phyloP scores from a whole-genome alignment of 1,140 invertebrate species.

The Cyphomyrmex costatus region DNA sequence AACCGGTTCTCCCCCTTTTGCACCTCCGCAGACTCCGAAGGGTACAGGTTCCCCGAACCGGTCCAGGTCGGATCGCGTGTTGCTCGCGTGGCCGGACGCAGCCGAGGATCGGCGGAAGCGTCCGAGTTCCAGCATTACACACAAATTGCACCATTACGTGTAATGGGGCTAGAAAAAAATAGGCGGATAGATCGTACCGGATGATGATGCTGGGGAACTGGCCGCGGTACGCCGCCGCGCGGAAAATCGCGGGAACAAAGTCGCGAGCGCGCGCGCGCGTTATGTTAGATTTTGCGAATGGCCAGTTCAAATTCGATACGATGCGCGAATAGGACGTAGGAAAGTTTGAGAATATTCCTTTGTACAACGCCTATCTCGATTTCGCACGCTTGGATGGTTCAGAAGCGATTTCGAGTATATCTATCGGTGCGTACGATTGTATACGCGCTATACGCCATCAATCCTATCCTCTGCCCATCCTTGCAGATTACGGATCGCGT shows the following conservation, averaged over 20 bases:
- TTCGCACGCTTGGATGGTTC: background rate
- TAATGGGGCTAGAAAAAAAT: constrained; percentile 79
- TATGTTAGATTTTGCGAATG: background rate
- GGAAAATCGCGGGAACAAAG: constrained; percentile 10
- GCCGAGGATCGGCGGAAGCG: constrained; percentile 77
- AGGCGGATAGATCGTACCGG: constrained; percentile 55
- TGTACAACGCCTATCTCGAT: background rate
- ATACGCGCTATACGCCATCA: constrained; percentile 65
- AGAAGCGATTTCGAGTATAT: background rate
- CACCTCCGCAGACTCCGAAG: constrained; percentile 60
- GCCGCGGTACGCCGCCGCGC: background rate
- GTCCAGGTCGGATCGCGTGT: constrained; percentile 80
- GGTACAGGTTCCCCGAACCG: constrained; percentile 71
- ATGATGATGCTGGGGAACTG: constrained; percentile 41
- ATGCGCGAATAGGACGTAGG: too few species aligned
- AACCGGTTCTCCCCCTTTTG: constrained; percentile 65
- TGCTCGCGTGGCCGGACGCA: constrained; percentile 84
- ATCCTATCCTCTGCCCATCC: constrained; percentile 32
- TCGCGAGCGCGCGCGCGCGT: too few species aligned
- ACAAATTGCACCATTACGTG: constrained; percentile 83
- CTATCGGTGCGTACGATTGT: background rate
- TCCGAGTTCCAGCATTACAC: constrained; percentile 81
- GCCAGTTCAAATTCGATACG: background rate
- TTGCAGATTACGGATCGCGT: constrained; percentile 16
- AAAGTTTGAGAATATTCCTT: background rate